Percentiles rank a stretch among this genome's conserved stretches.
These are phyloP conservation scores for Protonibea diacanthus DNA, from an alignment of 2,797 vertebrate genomes.

Conservation along the genomic window DNA sequence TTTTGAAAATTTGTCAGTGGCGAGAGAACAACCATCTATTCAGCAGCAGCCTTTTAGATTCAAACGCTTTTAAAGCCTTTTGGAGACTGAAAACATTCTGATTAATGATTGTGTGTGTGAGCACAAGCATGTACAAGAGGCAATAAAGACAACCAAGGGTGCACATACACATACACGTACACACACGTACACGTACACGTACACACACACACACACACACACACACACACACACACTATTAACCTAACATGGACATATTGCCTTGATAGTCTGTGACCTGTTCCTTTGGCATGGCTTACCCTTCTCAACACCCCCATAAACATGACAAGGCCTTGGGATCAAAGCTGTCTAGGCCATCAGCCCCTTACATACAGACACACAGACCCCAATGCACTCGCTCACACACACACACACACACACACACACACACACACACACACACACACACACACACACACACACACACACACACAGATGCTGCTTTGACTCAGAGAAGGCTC, in stretches of 20 bases:
- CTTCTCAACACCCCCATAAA: slow-evolving; percentile 88
- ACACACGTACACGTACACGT: slow-evolving; percentile 51
- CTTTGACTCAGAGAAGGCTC: slow-evolving; percentile 60
- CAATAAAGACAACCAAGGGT: slow-evolving; percentile 45
- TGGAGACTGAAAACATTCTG: slow-evolving; percentile 39
- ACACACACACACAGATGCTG: slow-evolving; percentile 43
- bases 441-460: slow-evolving; percentile 14
- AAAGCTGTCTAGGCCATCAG: slow-evolving; percentile 77
- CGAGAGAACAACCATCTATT: neutral
- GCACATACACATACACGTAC: neutral
- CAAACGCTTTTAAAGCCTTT: slow-evolving; percentile 40
- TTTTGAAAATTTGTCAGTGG: neutral
- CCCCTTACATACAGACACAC: slow-evolving; percentile 37
- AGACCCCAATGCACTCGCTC: slow-evolving; percentile 16
- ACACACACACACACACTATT: slow-evolving; percentile 47
- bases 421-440: slow-evolving; percentile 30
- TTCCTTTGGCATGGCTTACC: slow-evolving; percentile 83
- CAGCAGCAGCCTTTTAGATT: neutral
- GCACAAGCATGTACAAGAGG: slow-evolving; percentile 51
- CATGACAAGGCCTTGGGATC: slow-evolving; percentile 86
- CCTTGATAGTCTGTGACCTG: slow-evolving; percentile 77
- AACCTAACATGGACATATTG: slow-evolving; percentile 65
- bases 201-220: slow-evolving; percentile 46
- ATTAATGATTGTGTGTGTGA: slow-evolving; percentile 50
- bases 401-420: slow-evolving; percentile 29